phyloP scores from a whole-genome alignment of 2,113 vertebrate species.

The Physeter macrocephalus region DNA sequence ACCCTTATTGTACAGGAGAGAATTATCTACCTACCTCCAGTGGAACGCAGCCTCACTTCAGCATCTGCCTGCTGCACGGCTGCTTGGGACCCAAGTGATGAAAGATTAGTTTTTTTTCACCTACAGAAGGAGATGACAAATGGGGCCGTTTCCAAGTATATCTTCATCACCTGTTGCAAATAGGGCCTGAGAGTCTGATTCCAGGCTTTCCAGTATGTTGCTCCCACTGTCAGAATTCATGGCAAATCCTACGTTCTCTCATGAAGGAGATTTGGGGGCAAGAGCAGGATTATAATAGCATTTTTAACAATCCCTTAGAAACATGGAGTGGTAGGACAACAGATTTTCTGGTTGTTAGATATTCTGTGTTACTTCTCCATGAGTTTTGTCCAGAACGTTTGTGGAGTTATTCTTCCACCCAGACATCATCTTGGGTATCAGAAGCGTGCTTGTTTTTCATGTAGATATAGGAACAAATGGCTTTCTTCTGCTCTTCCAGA shows the following conservation, averaged over 20 bases:
- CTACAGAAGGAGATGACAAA: neutral
- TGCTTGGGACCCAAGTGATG: neutral
- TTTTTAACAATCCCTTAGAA: neutral
- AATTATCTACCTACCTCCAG: fast-evolving
- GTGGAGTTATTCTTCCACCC: neutral
- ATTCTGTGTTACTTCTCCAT: neutral
- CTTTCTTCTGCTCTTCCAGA: constrained; percentile 78
- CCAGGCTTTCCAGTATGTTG: neutral
- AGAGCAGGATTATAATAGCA: neutral
- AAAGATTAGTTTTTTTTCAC: neutral
- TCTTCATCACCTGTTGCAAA: neutral
- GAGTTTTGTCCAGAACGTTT: neutral
- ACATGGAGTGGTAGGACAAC: neutral
- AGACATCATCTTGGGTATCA: neutral
- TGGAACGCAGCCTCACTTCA: neutral
- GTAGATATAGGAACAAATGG: neutral
- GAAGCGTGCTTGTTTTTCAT: neutral
- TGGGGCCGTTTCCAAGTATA: neutral
- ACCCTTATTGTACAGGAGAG: neutral
- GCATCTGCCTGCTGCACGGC: neutral
- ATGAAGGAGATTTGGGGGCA: neutral
- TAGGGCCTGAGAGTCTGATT: neutral
- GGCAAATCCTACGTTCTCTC: neutral
- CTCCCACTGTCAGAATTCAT: neutral
- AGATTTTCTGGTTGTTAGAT: neutral